phyloP scores from a whole-genome alignment of 2,797 vertebrate species.

The Cossypha niveicapilla region DNA sequence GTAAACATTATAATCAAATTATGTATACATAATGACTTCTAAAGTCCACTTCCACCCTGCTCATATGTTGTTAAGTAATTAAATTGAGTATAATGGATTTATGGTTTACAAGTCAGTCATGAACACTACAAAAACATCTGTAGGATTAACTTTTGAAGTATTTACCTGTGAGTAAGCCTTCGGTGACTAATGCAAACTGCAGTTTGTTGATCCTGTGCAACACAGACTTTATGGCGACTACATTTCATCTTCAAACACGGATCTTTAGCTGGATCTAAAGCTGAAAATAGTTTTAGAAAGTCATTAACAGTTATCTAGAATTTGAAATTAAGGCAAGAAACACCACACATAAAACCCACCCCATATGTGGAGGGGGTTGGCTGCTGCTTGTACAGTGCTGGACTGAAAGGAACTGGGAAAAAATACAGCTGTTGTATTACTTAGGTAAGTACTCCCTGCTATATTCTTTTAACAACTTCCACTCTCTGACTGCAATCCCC shows the following conservation, averaged over 20 bases:
- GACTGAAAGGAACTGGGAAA: not conserved
- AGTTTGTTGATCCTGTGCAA: constrained; percentile 88
- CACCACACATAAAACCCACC: not conserved
- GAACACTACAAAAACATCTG: not conserved
- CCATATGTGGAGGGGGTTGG: too few relatives aligned
- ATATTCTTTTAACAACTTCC: not conserved
- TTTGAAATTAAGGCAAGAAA: not conserved
- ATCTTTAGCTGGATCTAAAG: constrained; percentile 91
- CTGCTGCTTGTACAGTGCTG: not conserved
- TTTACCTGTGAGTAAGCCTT: constrained; percentile 87
- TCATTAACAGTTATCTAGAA: constrained; percentile 30
- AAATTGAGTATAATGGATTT: not conserved
- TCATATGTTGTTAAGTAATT: not conserved
- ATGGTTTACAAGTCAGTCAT: not conserved
- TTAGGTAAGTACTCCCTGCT: not conserved
- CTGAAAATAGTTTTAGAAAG: constrained; percentile 70
- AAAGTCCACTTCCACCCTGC: not conserved
- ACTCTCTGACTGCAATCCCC: not conserved
- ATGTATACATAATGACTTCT: not conserved
- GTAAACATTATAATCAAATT: not conserved
- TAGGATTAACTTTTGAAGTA: constrained; percentile 2
- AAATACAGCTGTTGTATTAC: not conserved
- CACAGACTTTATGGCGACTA: constrained; percentile 91
- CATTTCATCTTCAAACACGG: constrained; percentile 97
- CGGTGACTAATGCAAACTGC: constrained; percentile 90